Conservation (phyloP, 1,140 invertebrate genomes). For the Nephila pilipes region DNA sequence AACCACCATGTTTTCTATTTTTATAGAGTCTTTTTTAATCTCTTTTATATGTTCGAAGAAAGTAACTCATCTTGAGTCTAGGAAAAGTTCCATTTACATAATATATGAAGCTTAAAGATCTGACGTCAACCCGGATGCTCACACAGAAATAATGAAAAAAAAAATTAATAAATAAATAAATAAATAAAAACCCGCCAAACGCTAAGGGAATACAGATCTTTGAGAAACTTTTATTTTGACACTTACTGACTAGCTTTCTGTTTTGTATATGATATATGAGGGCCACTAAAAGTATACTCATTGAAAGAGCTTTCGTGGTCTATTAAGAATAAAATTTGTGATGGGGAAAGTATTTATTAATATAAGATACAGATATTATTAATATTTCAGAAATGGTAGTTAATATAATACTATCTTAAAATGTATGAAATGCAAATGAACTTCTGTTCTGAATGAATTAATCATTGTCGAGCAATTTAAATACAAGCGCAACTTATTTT, state of each 20-base stretch:
- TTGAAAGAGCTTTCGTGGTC: neutral
- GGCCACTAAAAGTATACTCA: neutral
- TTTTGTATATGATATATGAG: neutral
- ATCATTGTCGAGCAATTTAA: neutral
- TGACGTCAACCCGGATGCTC: constrained; percentile 27
- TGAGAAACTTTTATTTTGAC: constrained; percentile 14
- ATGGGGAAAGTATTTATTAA: too few relatives aligned
- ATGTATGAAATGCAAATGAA: neutral
- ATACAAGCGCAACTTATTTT: too few relatives aligned
- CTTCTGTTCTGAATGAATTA: neutral
- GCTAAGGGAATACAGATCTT: neutral
- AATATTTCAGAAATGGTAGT: neutral
- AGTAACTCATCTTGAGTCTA: constrained; percentile 15
- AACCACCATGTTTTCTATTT: constrained; percentile 19
- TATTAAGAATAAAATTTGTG: neutral
- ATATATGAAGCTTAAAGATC: neutral
- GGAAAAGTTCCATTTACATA: neutral
- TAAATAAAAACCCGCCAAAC: neutral
- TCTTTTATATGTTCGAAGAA: constrained; percentile 6
- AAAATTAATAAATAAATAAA: too few relatives aligned
- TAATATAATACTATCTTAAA: neutral
- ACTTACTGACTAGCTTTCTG: neutral
- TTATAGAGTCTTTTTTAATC: constrained; percentile 33
- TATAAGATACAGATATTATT: too few relatives aligned
- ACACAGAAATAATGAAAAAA: neutral